Percentiles rank a stretch among this genome's conserved stretches.
Conservation (phyloP, 2,113 vertebrate genomes). For the Petromus typicus region DNA sequence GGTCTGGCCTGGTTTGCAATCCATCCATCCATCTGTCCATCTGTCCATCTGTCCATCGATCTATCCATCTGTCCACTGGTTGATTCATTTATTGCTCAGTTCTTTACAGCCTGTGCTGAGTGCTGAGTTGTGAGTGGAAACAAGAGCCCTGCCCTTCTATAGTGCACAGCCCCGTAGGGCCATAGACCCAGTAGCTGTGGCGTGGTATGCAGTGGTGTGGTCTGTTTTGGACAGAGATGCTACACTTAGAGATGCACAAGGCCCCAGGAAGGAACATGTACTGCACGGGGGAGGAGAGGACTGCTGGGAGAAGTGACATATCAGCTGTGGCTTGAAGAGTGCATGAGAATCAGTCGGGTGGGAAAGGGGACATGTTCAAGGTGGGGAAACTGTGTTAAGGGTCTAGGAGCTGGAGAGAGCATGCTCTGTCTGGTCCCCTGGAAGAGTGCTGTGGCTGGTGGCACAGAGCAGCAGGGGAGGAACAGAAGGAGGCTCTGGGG, state of each 20-base stretch:
- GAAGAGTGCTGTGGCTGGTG: not conserved
- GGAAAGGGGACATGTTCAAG: not conserved
- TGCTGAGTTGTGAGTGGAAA: not conserved
- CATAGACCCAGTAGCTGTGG: not conserved
- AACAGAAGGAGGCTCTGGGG: not conserved
- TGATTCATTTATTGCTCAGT: not conserved
- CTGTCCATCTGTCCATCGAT: not conserved
- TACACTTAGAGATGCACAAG: not conserved
- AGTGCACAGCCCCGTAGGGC: not conserved
- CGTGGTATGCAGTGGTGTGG: rapidly evolving
- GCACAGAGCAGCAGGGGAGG: not conserved
- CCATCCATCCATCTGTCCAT: not conserved
- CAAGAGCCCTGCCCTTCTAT: not conserved
- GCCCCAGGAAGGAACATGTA: not conserved
- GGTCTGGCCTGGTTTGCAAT: not conserved
- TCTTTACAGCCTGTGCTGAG: not conserved
- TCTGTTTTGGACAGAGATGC: not conserved
- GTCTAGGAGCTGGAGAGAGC: not conserved
- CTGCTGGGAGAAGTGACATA: not conserved
- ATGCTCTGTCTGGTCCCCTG: not conserved
- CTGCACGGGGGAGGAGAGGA: not conserved
- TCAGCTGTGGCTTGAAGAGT: not conserved
- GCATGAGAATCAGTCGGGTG: not conserved
- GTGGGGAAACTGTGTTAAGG: not conserved
- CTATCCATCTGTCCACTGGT: not conserved